Percentiles rank a stretch among this genome's conserved stretches.
Evolutionary conservation across 2,113 vertebrate species (phyloP).

Genomic region (Hydrochoerus hydrochaeris): DNA sequence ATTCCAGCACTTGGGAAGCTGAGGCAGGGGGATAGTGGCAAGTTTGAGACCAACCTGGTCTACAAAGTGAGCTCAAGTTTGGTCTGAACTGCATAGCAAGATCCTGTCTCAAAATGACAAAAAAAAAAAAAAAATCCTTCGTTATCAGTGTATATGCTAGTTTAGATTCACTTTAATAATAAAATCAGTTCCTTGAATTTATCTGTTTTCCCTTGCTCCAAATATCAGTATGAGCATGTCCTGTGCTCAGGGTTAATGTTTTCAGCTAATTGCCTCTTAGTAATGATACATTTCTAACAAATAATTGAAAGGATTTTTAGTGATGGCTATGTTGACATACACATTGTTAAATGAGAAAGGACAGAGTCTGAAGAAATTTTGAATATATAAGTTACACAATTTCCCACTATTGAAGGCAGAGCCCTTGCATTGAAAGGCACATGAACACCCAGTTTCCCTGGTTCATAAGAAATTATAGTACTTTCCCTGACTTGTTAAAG

Average conservation of each 20-base stretch:
- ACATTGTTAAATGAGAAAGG: not conserved
- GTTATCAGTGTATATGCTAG: not conserved
- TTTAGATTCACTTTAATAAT: not conserved
- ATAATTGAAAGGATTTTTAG: not conserved
- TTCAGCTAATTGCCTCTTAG: not conserved
- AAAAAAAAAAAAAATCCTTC: no score
- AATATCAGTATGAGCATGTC: not conserved
- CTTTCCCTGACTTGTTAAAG: not conserved
- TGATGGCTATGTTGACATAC: not conserved
- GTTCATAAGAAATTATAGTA: not conserved
- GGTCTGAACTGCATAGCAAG: no score
- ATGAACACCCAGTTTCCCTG: not conserved
- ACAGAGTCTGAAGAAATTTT: not conserved
- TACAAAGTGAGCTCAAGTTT: no score
- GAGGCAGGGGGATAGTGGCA: no score
- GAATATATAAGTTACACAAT: not conserved
- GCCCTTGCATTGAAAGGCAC: not conserved
- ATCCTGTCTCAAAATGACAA: no score
- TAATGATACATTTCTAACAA: not conserved
- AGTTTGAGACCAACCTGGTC: no score
- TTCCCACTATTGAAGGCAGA: not conserved
- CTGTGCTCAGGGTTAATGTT: not conserved
- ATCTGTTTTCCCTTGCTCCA: not conserved
- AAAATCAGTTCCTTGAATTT: not conserved
- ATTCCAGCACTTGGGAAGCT: no score